Evolutionary conservation across 1,140 invertebrate species (phyloP).

Genomic region (Cyrtorhinus lividipennis): DNA sequence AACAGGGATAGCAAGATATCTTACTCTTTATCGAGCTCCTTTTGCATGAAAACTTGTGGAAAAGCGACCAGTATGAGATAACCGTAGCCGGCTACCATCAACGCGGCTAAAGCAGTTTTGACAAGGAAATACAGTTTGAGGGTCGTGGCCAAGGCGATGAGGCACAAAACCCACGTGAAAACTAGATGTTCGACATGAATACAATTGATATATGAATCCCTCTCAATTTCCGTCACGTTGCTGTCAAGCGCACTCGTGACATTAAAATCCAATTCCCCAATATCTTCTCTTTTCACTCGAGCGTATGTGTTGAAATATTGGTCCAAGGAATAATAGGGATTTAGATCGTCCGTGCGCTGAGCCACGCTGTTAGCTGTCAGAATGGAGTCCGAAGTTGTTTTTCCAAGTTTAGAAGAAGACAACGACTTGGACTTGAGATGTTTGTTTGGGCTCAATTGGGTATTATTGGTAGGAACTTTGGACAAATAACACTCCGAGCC

Average conservation of each 20-base stretch:
- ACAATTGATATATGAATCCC: conserved; percentile 30
- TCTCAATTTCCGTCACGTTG: background rate
- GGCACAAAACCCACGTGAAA: conserved; percentile 83
- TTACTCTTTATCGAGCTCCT: conserved; percentile 24
- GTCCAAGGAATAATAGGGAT: background rate
- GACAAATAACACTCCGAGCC: background rate
- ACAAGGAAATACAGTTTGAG: conserved; percentile 81
- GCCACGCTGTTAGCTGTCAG: background rate
- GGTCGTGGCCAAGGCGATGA: conserved; percentile 80
- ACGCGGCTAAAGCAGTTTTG: conserved; percentile 63
- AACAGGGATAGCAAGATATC: background rate
- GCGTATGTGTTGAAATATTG: conserved; percentile 3
- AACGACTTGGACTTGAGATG: background rate
- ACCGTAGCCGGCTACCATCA: conserved; percentile 57
- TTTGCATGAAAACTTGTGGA: conserved; percentile 29
- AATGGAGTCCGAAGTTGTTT: background rate
- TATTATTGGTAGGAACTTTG: background rate
- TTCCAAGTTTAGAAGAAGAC: background rate
- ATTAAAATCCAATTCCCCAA: background rate
- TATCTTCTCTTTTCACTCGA: conserved; percentile 1
- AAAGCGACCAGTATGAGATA: conserved; percentile 48
- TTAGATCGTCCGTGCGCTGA: background rate
- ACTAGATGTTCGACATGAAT: conserved; percentile 74
- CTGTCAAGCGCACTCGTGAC: background rate
- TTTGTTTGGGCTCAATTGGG: background rate